Evolutionary conservation across 2,797 vertebrate genomes (phyloP).

Genomic region (Cyprinodon diabolis): DNA sequence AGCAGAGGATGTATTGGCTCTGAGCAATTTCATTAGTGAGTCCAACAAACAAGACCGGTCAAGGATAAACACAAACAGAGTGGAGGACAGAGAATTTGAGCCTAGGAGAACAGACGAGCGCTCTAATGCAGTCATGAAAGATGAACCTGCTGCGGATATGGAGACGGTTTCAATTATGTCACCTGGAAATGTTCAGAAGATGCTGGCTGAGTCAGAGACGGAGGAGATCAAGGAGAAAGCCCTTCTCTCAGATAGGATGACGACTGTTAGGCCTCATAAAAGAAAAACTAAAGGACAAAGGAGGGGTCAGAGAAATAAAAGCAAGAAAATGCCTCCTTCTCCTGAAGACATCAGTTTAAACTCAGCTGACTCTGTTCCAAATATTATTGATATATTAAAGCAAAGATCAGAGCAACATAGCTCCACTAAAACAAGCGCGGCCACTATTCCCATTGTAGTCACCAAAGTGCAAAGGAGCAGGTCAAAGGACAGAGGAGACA

Average conservation of each 20-base stretch:
- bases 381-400: slow-evolving; percentile 20
- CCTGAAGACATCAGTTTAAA: slow-evolving; percentile 12
- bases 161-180: slow-evolving; percentile 30
- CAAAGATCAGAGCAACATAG: slow-evolving; percentile 38
- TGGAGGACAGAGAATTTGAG: slow-evolving; percentile 45
- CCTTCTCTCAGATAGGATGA: slow-evolving; percentile 1
- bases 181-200: slow-evolving; percentile 29
- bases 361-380: slow-evolving; percentile 27
- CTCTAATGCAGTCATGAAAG: slow-evolving; percentile 79
- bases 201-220: slow-evolving; percentile 4
- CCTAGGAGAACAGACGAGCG: slow-evolving; percentile 54
- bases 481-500: slow-evolving; percentile 67
- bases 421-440: slow-evolving; percentile 14
- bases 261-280: slow-evolving; percentile 10
- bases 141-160: slow-evolving; percentile 70
- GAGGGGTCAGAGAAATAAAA: slow-evolving; percentile 53
- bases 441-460: slow-evolving; percentile 48
- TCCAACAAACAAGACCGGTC: slow-evolving; percentile 33
- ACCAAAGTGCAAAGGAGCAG: slow-evolving; percentile 65
- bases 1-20: slow-evolving; percentile 44
- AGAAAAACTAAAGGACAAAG: slow-evolving; percentile 32
- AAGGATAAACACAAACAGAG: slow-evolving; percentile 38
- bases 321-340: slow-evolving; percentile 26
- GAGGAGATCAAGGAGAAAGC: slow-evolving; percentile 14
- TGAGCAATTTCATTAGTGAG: slow-evolving; percentile 42